These are phyloP conservation scores for Collichthys lucidus DNA, from an alignment of 2,113 vertebrate genomes.

Conservation along the genomic window DNA sequence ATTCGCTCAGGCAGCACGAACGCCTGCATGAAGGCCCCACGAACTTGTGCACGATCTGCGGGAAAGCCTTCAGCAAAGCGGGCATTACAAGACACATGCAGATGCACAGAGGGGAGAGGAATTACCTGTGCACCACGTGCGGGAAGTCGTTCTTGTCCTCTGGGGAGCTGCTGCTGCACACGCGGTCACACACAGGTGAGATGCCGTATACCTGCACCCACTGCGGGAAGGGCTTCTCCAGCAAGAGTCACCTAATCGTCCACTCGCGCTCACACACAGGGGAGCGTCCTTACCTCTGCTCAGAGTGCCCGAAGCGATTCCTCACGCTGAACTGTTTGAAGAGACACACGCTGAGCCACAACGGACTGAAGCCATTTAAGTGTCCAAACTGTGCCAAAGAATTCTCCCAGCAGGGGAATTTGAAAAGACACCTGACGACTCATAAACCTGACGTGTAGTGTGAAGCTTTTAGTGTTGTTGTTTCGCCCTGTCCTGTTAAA, in stretches of 20 bases:
- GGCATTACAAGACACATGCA: slow-evolving; percentile 68
- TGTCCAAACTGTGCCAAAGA: slow-evolving; percentile 66
- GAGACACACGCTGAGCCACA: slow-evolving; percentile 74
- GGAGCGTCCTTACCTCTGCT: slow-evolving; percentile 70
- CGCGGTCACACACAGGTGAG: slow-evolving; percentile 72
- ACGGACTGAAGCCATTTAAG: slow-evolving; percentile 69
- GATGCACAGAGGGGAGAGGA: slow-evolving; percentile 75
- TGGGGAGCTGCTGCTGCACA: slow-evolving; percentile 74
- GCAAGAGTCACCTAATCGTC: slow-evolving; percentile 67
- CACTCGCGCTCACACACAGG: slow-evolving; percentile 74
- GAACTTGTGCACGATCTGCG: slow-evolving; percentile 64
- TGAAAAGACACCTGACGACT: slow-evolving; percentile 71
- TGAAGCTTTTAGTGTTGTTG: background rate
- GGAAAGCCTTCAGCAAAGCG: slow-evolving; percentile 68
- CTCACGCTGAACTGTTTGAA: slow-evolving; percentile 73
- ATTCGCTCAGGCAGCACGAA: slow-evolving; percentile 72
- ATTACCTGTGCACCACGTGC: slow-evolving; percentile 73
- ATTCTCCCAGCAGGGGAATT: slow-evolving; percentile 77
- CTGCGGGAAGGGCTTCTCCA: slow-evolving; percentile 76
- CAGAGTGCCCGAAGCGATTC: slow-evolving; percentile 70
- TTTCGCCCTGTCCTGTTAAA: background rate
- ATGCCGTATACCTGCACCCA: slow-evolving; percentile 70
- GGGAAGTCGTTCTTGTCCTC: slow-evolving; percentile 76
- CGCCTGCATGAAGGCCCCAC: slow-evolving; percentile 61
- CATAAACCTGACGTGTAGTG: slow-evolving; percentile 53